Evolutionary conservation across 1,140 invertebrate genomes (phyloP).

Genomic region (Radopholus similis): DNA sequence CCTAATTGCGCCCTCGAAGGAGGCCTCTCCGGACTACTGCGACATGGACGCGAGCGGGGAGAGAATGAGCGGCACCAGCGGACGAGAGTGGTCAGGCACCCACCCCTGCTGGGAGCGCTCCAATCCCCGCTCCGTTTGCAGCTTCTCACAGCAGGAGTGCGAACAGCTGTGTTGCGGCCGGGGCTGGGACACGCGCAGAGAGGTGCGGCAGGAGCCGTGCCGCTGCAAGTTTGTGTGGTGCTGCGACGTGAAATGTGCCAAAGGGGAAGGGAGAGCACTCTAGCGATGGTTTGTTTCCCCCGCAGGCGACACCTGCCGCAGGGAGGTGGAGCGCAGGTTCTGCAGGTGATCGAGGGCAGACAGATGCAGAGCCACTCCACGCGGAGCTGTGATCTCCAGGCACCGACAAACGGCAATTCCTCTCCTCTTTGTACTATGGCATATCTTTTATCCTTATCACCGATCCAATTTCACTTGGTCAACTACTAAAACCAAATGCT

Average conservation of each 20-base stretch:
- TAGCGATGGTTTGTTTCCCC: neutral
- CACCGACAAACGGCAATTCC: too few relatives aligned
- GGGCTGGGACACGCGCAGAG: conserved; percentile 42
- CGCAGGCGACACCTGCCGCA: conserved; percentile 8
- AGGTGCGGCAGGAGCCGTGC: conserved; percentile 62
- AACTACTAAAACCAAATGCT: too few relatives aligned
- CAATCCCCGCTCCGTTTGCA: neutral
- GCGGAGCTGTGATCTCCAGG: too few relatives aligned
- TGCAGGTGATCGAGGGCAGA: conserved; percentile 16
- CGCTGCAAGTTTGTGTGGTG: conserved; percentile 72
- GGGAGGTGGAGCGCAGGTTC: conserved; percentile 6
- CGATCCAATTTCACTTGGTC: too few relatives aligned
- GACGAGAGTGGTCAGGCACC: conserved; percentile 65
- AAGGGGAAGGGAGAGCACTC: neutral
- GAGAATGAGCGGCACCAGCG: conserved; percentile 64
- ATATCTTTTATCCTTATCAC: too few relatives aligned
- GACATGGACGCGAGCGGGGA: conserved; percentile 39
- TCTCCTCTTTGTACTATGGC: too few relatives aligned
- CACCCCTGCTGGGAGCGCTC: too few relatives aligned
- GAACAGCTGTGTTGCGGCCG: conserved; percentile 58
- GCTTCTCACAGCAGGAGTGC: conserved; percentile 67
- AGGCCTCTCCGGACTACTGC: conserved; percentile 70
- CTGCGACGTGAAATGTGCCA: conserved; percentile 70
- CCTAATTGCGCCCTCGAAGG: conserved; percentile 64
- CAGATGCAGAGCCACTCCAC: too few relatives aligned